phyloP scores from a whole-genome alignment of 2,113 vertebrate genomes.

The Trogon melanurus region DNA sequence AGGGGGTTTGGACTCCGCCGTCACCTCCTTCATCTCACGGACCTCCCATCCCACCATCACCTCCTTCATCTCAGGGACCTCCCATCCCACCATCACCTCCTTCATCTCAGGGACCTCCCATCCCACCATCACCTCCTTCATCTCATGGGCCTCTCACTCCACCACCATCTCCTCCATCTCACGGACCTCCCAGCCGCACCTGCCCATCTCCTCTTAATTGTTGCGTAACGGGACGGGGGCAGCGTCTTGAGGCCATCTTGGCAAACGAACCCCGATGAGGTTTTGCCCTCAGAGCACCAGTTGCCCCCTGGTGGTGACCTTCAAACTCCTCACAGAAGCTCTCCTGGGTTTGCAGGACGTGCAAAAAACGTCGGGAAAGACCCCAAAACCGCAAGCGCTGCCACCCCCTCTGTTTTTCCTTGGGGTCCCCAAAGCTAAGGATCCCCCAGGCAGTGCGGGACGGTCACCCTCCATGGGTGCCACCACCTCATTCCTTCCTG shows the following conservation, averaged over 20 bases:
- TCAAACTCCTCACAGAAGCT: background rate
- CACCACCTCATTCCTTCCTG: rapidly evolving
- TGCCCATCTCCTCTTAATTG: background rate
- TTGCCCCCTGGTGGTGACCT: background rate
- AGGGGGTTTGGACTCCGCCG: background rate
- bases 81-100: no score
- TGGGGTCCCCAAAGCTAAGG: background rate
- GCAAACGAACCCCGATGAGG: background rate
- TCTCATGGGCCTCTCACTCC: background rate
- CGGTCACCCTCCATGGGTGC: rapidly evolving
- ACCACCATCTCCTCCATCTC: background rate
- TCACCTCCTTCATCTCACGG: no score
- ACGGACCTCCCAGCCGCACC: background rate
- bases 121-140: background rate
- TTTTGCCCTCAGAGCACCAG: background rate
- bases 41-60: background rate
- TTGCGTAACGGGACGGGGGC: rapidly evolving
- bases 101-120: background rate
- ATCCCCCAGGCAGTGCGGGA: rapidly evolving
- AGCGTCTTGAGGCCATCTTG: background rate
- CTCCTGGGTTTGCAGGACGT: background rate
- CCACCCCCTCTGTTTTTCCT: rapidly evolving
- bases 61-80: background rate
- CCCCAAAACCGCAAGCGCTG: background rate
- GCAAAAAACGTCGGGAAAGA: background rate